These are phyloP conservation scores for Salarias fasciatus DNA, from an alignment of 2,797 vertebrate genomes.

Conservation along the genomic window DNA sequence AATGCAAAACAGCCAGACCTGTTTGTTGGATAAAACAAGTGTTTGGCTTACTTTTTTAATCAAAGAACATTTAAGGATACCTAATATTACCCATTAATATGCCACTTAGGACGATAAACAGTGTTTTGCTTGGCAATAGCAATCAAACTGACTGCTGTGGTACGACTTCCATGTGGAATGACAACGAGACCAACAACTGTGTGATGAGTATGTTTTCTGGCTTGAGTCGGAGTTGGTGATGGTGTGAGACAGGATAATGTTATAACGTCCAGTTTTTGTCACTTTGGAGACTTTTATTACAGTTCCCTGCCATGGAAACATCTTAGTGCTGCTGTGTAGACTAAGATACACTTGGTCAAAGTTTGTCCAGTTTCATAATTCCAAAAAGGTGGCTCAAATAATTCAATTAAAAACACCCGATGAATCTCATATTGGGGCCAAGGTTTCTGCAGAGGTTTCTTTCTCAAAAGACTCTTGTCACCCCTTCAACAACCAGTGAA, in stretches of 20 bases:
- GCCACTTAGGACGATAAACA: slow-evolving; percentile 4
- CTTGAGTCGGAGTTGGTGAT: not conserved
- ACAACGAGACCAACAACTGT: too few relatives aligned
- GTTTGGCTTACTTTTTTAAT: slow-evolving; percentile 3
- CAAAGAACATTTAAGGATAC: not conserved
- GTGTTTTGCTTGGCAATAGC: not conserved
- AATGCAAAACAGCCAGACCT: slow-evolving; percentile 44
- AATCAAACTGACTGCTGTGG: too few relatives aligned
- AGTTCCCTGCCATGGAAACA: not conserved
- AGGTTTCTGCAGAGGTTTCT: not conserved
- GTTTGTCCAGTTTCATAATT: slow-evolving; percentile 2
- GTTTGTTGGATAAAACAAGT: slow-evolving; percentile 19
- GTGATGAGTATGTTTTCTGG: too few relatives aligned
- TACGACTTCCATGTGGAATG: too few relatives aligned
- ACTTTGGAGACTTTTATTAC: not conserved
- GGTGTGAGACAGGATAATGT: not conserved
- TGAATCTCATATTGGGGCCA: too few relatives aligned
- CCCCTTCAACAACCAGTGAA: slow-evolving; percentile 1
- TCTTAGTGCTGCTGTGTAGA: not conserved
- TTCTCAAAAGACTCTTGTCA: too few relatives aligned
- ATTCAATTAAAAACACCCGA: too few relatives aligned
- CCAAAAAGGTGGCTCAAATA: not conserved
- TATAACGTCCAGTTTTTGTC: not conserved
- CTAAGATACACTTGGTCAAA: slow-evolving; percentile 1
- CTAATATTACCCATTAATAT: not conserved